These are phyloP conservation scores for Chiroxiphia lanceolata DNA, from an alignment of 2,797 vertebrate genomes.

Conservation along the genomic window DNA sequence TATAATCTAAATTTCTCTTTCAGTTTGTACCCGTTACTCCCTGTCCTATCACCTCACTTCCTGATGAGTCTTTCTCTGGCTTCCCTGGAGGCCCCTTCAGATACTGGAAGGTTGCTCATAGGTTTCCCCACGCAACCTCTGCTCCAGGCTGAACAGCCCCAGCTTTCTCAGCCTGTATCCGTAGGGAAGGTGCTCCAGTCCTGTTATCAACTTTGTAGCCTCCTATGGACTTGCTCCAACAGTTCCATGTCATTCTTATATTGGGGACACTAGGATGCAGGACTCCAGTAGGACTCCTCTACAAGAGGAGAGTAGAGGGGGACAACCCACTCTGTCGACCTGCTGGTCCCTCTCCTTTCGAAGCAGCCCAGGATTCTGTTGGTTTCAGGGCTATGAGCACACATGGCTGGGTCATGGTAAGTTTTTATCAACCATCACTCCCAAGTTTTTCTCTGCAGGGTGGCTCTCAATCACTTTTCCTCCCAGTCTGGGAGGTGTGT, in stretches of 20 bases:
- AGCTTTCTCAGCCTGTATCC: neutral
- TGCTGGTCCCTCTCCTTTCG: neutral
- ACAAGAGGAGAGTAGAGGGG: neutral
- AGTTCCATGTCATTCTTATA: neutral
- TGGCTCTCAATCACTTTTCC: neutral
- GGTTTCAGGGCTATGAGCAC: rapidly evolving
- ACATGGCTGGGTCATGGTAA: neutral
- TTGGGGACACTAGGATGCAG: neutral
- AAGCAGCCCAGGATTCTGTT: neutral
- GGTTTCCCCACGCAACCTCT: neutral
- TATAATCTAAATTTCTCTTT: neutral
- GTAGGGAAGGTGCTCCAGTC: too few species aligned
- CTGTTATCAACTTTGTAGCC: neutral
- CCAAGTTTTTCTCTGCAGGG: neutral
- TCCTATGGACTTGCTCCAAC: neutral
- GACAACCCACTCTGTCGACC: neutral
- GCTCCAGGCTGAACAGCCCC: neutral
- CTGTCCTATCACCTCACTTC: neutral
- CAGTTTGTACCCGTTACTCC: neutral
- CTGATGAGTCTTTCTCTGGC: neutral
- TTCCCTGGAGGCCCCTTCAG: neutral
- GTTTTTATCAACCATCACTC: neutral
- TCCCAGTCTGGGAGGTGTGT: too few species aligned
- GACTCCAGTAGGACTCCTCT: too few species aligned
- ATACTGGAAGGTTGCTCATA: neutral